A percentile compares a stretch with the other conserved stretches of the same genome.
phyloP scores from a whole-genome alignment of 2,797 vertebrate genomes.

The Anguilla obscura region DNA sequence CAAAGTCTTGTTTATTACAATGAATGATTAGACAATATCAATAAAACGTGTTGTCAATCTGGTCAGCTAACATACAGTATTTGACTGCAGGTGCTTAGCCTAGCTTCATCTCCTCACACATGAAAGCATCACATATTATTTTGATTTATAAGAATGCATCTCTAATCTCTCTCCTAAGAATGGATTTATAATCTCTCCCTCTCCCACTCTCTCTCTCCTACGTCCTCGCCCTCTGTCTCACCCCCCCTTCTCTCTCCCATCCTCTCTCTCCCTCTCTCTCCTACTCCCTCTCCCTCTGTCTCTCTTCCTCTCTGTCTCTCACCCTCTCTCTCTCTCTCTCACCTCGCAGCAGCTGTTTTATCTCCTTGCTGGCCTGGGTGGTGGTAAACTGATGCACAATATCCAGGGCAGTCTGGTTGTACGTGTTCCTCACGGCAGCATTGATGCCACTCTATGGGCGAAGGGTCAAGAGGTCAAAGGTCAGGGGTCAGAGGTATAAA shows the following conservation, averaged over 20 bases:
- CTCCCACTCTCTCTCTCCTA: too few relatives aligned
- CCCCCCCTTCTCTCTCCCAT: too few relatives aligned
- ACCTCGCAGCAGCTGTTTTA: constrained; percentile 96
- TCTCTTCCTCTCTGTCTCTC: not conserved
- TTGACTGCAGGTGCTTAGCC: not conserved
- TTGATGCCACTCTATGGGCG: constrained; percentile 88
- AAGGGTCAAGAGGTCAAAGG: not conserved
- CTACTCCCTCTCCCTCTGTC: not conserved
- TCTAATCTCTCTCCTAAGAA: not conserved
- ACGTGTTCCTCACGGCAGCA: constrained; percentile 91
- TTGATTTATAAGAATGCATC: not conserved
- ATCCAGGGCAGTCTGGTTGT: constrained; percentile 94
- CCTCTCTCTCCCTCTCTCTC: not conserved
- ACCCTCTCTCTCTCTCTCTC: not conserved
- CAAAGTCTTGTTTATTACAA: not conserved
- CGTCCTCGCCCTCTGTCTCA: not conserved
- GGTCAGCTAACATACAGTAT: not conserved
- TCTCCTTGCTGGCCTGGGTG: constrained; percentile 95
- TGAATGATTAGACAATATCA: not conserved
- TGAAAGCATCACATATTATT: not conserved
- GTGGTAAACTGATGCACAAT: constrained; percentile 97
- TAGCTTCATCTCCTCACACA: not conserved
- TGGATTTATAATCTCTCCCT: not conserved
- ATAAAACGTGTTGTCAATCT: not conserved
- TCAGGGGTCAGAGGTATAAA: not conserved